These are phyloP conservation scores for Elymnias hypermnestra DNA, from an alignment of 1,140 invertebrate species.

Conservation along the genomic window DNA sequence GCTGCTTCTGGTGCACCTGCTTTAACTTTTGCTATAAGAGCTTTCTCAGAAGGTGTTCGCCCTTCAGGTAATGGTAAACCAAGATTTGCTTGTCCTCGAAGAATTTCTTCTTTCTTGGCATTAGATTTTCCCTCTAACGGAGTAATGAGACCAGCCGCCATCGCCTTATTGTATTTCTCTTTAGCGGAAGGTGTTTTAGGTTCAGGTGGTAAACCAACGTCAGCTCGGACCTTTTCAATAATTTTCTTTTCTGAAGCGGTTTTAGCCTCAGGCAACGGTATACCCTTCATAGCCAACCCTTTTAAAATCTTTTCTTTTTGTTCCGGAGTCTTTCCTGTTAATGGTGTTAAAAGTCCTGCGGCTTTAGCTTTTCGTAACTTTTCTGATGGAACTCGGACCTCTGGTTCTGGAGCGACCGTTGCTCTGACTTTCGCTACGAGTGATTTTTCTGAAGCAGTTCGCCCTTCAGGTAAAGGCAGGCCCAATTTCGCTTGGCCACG, in stretches of 20 bases:
- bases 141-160: constrained; percentile 18
- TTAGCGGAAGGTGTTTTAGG: constrained; percentile 18
- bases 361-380: constrained; percentile 15
- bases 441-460: constrained; percentile 18
- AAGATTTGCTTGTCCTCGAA: constrained; percentile 2
- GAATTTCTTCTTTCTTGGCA: constrained; percentile 22
- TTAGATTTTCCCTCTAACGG: constrained; percentile 26
- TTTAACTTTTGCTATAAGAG: too few species aligned
- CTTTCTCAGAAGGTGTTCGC: too few species aligned
- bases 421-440: constrained; percentile 7
- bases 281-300: constrained; percentile 16
- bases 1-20: too few species aligned
- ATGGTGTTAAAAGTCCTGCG: constrained; percentile 20
- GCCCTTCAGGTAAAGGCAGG: constrained; percentile 13
- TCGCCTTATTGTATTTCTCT: constrained; percentile 22
- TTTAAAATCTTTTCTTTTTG: constrained; percentile 39
- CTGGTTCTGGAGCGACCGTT: neutral
- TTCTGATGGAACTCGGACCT: constrained; percentile 24
- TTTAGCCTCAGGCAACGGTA: constrained; percentile 32
- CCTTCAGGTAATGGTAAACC: too few species aligned
- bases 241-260: constrained; percentile 31
- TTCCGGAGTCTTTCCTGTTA: constrained; percentile 28
- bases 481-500: constrained; percentile 12
- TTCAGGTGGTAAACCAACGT: constrained; percentile 26
- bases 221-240: constrained; percentile 24